Evolutionary conservation across 2,113 vertebrate species (phyloP), one percentile per base, ranked within the genome.

Genomic region (Melanotaenia duboulayi): DNA sequence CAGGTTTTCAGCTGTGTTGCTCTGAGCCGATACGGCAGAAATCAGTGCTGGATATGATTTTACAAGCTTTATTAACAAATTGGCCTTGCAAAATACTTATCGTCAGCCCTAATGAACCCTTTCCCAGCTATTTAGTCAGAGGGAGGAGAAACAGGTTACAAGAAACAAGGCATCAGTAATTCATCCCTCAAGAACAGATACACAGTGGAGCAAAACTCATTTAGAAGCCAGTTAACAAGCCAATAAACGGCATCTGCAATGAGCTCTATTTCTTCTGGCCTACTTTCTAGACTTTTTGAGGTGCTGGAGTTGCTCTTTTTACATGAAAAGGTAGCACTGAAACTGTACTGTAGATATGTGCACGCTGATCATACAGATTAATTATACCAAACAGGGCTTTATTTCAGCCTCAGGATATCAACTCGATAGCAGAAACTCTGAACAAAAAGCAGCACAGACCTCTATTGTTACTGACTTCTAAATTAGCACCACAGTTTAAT

Each of bases 151-250:
- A 83, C 85, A 67, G 79, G 78, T 89, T 78, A 80, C 46, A 11
- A 49, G 76, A 74, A 69, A 50, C 52, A 59, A 62, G 58, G 65
- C 84, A 67, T 56, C 76, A 62, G 74, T 87, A 81, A 87, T 84
- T 82, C 76, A 75, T 89, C 85, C 74, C 80, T 65, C 32, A 80
- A 76, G 80, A 87, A 78, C 71, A 80, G 74, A 79, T 65, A 63
- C 20, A 4, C 52, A 61, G 42, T 44, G 83, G 74, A 71, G 80
- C 69, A 71, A 83, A 87, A 82, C 82, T 82, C 78, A 78, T 88
- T 91, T 83, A 74, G 48, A 64, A 58, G 20, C 73, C 77, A 49
- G 78, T 91, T 81, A 76, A 64, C 42, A 35, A 54, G 13, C 79
- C 83, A 83, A 50, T 78, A 76, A 87, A 75, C 40, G 9, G 74